Evolutionary conservation across 2,113 vertebrate genomes (phyloP), one percentile per base, ranked within the genome.

Genomic region (Ailuropoda melanoleuca): DNA sequence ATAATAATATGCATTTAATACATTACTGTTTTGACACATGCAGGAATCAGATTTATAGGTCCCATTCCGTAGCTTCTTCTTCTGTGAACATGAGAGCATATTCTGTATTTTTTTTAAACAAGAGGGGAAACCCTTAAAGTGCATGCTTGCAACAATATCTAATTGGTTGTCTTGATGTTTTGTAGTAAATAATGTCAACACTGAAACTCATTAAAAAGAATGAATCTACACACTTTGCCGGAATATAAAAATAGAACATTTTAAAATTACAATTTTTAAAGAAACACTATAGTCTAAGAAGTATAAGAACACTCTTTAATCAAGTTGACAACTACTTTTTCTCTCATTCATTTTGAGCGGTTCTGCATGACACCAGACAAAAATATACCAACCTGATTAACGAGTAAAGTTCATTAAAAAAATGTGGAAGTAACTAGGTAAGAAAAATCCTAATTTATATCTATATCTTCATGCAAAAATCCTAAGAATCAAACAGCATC

Each of bases 1-100:
- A 98, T 98, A 99, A 98, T 98, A 98, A 98, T 98, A 98, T 98
- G 97, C 98, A 98, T 99, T 98, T 98, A 99, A 98, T 98, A 98
- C 94, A 98, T 98, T 98, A 98, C 97, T 98, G 95, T 97, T 98
- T 98, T 99, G 98, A 98, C 98, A 98, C 97, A 98, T 85, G 95
- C 66, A 97, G 98, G 97, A 99, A 98, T 98, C 98, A 98, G 98
- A 99, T 99, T 98, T 98, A 98, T 98, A 98, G 98, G 97, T 96
- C 91, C 98, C 96, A 98, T 97, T 98, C 88, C 7, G 90, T 95
- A 98, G 98, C 97, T 95, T 55, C 97, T 98, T 98, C 98, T 98
- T 98, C 98, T 98, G 96, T 97, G 98, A 98, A 98, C 91, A 97
- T 48, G 74, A 94, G 97, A 98, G 95, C 94, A 91, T 94, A 98